Base-by-base conservation (phyloP, 1,140 invertebrate genomes). In the Ctenoplectra terminalis region DNA sequence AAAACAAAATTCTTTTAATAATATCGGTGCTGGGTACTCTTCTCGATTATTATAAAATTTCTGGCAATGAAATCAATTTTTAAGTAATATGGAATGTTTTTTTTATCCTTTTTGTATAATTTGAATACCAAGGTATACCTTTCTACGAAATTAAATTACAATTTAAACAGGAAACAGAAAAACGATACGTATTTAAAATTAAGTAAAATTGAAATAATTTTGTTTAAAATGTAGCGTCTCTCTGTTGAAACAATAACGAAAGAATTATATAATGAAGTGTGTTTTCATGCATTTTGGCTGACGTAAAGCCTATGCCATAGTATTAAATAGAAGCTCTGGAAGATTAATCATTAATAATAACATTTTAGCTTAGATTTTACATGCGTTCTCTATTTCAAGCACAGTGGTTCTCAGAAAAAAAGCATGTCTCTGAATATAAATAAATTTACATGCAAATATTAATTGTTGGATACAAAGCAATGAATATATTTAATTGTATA, bases 241-340 rank as follows among this genome's bases (percentile, higher is more conserved):
- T 52, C n/a, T 72, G 26, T 52, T 72, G 40, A 58, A 40, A 50
- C 29, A 29, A 72, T n/a, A 26, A 43, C 26, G 15, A 61, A 79
- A 61, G 34, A n/a, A 61, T 72, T 70, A 64, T 26, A 29, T 56
- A 23, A 61, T 50, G 66, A 60, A 26, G 70, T 50, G 46, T 71
- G 82, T 78, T 86, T 54, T 72, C 78, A 71, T 86, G 78, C 83
- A 86, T 85, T 86, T 81, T 64, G 77, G 84, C 82, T 84, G 29
- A 48, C 46, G 37, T 23, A 56, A 80, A 85, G 54, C 37, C 71
- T 81, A 79, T 58, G 77, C 82, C 66, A 81, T 81, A 84, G 71
- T 85, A 81, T 84, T 60, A 58, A 80, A 84, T 73, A 76, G 50
- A 84, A 70, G 43, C 70, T 78, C 67, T 64, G 74, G 58, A 71